Conservation (phyloP, 2,113 vertebrate species). For the Nerophis ophidion region DNA sequence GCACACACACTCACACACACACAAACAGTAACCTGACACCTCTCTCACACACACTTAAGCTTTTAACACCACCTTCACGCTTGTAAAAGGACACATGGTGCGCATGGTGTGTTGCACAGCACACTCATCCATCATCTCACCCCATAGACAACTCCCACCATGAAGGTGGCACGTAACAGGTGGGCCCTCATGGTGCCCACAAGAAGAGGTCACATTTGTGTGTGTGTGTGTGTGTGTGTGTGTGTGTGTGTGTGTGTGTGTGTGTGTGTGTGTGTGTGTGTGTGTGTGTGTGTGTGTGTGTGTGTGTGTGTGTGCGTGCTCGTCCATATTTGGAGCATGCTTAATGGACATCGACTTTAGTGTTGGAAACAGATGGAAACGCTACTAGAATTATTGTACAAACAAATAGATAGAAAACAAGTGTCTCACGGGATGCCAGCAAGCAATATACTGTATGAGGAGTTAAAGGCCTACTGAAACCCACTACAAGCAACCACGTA, state of each 20-base stretch:
- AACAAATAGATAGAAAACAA: no score
- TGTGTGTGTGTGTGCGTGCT: conserved; percentile 1
- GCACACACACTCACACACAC: neutral
- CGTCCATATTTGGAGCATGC: conserved; percentile 17
- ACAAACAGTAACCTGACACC: neutral
- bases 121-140: conserved; percentile 47
- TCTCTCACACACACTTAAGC: conserved; percentile 6
- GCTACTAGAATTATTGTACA: neutral
- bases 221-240: conserved; percentile 3
- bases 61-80: conserved; percentile 57
- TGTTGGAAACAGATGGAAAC: conserved; percentile 22
- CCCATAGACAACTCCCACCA: conserved; percentile 1
- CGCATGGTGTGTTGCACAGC: conserved; percentile 14
- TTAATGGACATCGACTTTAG: conserved; percentile 4
- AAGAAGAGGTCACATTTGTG: no score
- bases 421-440: no score
- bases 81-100: conserved; percentile 50
- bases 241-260: no score
- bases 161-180: no score
- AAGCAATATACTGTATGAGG: no score
- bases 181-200: neutral
- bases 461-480: no score
- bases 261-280: no score
- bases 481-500: no score
- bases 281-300: no score